Conservation (phyloP, 1,140 invertebrate genomes). For the Vollenhovia emeryi region DNA sequence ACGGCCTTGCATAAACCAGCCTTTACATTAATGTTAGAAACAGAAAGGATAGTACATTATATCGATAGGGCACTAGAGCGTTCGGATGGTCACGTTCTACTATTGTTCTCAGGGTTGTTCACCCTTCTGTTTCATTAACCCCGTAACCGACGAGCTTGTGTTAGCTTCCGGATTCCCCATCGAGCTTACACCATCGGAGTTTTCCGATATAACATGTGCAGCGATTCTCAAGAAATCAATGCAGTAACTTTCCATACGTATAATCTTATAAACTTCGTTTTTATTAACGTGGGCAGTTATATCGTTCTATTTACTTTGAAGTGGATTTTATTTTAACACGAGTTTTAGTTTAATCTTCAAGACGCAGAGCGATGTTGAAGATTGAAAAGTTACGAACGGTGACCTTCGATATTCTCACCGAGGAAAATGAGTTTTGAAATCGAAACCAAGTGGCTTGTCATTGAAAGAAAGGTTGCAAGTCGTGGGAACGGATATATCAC, state of each 20-base stretch:
- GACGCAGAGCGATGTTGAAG: background rate
- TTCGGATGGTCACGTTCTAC: conserved; percentile 46
- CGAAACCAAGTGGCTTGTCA: background rate
- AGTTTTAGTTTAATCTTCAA: background rate
- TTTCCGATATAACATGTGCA: conserved; percentile 34
- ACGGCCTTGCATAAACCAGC: no score
- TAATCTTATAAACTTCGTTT: background rate
- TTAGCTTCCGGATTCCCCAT: conserved; percentile 37
- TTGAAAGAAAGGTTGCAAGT: background rate
- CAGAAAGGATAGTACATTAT: background rate
- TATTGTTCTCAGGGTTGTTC: conserved; percentile 69
- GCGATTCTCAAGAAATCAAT: conserved; percentile 42
- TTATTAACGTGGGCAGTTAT: background rate
- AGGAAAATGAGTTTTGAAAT: background rate
- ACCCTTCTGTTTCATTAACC: conserved; percentile 85
- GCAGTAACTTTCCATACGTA: background rate
- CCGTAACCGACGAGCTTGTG: conserved; percentile 44
- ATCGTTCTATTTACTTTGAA: background rate
- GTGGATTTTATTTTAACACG: background rate
- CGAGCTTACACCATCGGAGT: conserved; percentile 27
- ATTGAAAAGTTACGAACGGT: background rate
- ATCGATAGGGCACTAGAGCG: background rate
- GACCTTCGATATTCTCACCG: background rate
- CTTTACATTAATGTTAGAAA: background rate
- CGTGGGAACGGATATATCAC: background rate